phyloP scores from a whole-genome alignment of 2,888 invertebrate species.

The Synergus laeviventris region DNA sequence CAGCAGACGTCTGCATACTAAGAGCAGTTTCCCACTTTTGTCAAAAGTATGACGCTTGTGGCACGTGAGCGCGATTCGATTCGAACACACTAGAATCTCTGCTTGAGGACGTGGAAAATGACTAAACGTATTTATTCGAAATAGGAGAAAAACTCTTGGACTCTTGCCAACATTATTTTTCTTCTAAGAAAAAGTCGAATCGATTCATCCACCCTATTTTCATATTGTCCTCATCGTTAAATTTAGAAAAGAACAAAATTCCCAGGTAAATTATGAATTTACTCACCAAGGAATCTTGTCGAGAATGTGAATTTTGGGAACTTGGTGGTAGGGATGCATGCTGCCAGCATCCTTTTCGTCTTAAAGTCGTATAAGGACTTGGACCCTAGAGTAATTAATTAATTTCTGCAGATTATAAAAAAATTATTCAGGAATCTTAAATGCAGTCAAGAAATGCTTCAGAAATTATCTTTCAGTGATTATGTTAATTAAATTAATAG shows the following conservation, averaged over 20 bases:
- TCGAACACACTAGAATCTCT: constrained; percentile 19
- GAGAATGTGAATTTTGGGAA: constrained; percentile 58
- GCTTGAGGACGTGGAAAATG: constrained; percentile 37
- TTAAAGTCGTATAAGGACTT: constrained; percentile 58
- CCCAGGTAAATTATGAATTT: constrained; percentile 18
- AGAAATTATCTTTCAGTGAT: no score
- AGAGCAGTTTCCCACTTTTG: constrained; percentile 43
- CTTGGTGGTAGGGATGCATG: constrained; percentile 61
- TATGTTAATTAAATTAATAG: no score
- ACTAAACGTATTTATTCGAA: constrained; percentile 39
- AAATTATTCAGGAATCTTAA: no score
- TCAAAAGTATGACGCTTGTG: constrained; percentile 42
- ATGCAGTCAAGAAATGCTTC: no score
- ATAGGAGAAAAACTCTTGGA: constrained; percentile 37
- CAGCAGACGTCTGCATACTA: constrained; percentile 45
- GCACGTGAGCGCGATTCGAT: constrained; percentile 47
- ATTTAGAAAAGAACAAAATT: background rate
- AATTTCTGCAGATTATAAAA: background rate
- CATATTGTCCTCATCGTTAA: background rate
- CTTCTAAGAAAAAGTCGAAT: background rate
- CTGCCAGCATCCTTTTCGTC: constrained; percentile 61
- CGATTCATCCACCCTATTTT: background rate
- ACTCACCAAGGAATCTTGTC: constrained; percentile 65
- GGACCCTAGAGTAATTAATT: constrained; percentile 54
- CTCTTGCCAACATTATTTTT: constrained; percentile 42